phyloP scores from a whole-genome alignment of 2,797 vertebrate genomes.

The Fundulus diaphanus region DNA sequence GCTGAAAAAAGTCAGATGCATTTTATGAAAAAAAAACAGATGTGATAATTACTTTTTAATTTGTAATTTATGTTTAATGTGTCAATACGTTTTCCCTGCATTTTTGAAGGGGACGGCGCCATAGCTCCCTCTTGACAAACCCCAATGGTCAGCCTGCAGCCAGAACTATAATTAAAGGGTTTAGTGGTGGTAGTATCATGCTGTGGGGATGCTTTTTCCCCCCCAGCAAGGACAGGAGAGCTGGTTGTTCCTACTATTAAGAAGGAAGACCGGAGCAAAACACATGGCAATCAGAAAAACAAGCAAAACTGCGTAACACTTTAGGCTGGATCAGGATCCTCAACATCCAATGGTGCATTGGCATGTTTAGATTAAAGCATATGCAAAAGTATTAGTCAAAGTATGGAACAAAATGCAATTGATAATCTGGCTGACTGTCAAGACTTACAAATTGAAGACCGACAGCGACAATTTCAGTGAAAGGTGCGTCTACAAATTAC shows the following conservation, averaged over 20 bases:
- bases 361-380: background rate
- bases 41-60: too few species aligned
- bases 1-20: too few species aligned
- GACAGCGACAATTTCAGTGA: background rate
- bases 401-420: background rate
- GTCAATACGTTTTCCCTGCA: too few species aligned
- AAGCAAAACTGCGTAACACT: background rate
- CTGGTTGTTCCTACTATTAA: too few species aligned
- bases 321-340: background rate
- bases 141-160: too few species aligned
- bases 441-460: background rate
- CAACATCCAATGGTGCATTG: background rate
- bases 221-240: background rate
- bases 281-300: background rate
- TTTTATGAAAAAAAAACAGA: too few species aligned
- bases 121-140: too few species aligned
- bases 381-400: background rate
- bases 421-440: background rate
- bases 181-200: background rate
- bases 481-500: background rate
- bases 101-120: too few species aligned
- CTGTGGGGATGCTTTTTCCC: background rate
- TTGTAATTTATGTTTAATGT: too few species aligned
- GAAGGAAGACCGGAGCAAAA: background rate
- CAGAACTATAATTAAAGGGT: background rate